These are phyloP conservation scores for Eupeodes luniger DNA, from an alignment of 2,888 invertebrate species.

Conservation along the genomic window DNA sequence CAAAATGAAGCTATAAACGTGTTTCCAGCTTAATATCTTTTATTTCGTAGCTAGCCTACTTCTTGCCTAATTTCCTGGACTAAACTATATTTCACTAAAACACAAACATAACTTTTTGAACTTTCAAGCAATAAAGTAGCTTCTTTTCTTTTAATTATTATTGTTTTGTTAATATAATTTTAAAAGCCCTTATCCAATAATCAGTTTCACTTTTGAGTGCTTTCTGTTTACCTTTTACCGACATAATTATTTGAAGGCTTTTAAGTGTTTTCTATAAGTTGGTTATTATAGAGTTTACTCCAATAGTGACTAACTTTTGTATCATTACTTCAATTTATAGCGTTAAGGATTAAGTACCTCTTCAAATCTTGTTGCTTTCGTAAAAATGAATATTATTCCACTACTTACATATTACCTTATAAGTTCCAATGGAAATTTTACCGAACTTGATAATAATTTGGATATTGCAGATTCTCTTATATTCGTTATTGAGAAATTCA, in stretches of 20 bases:
- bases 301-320: background rate
- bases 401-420: slow-evolving; percentile 3
- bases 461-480: slow-evolving; percentile 78
- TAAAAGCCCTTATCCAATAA: background rate
- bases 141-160: too few species aligned
- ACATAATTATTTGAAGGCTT: background rate
- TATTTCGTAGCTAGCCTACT: too few species aligned
- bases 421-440: slow-evolving; percentile 9
- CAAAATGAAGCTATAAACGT: too few species aligned
- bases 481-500: slow-evolving; percentile 78
- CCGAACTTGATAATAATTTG: slow-evolving; percentile 72
- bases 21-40: too few species aligned
- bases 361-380: background rate
- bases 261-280: background rate
- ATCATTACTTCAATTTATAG: background rate
- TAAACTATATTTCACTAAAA: too few species aligned
- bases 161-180: too few species aligned
- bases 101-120: too few species aligned
- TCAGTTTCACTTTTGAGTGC: background rate
- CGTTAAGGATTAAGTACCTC: background rate
- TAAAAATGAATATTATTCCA: slow-evolving; percentile 25
- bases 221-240: background rate
- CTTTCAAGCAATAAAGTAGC: too few species aligned
- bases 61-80: too few species aligned
- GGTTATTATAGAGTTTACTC: background rate